These are phyloP conservation scores for Agonopterix heracliana DNA, from an alignment of 2,888 invertebrate genomes.

Conservation along the genomic window DNA sequence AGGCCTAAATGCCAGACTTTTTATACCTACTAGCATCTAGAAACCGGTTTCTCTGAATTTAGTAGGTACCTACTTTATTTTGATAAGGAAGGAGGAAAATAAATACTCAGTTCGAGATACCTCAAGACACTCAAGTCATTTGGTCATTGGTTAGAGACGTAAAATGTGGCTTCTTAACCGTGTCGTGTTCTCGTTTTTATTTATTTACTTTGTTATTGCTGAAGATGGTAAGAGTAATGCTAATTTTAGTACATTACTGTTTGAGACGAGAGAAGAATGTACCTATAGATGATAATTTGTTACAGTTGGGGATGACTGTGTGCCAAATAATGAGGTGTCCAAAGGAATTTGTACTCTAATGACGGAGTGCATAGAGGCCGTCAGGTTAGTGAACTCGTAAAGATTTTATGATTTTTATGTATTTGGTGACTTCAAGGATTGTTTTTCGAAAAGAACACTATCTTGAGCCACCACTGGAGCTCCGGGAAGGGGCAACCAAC, in stretches of 20 bases:
- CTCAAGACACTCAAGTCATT: neutral
- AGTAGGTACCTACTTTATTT: neutral
- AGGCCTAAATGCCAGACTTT: too few species aligned
- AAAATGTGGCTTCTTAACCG: neutral
- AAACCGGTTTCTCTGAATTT: too few species aligned
- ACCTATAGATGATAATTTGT: neutral
- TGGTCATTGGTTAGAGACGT: neutral
- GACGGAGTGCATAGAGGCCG: slow-evolving; percentile 42
- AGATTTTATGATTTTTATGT: too few species aligned
- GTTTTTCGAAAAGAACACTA: too few species aligned
- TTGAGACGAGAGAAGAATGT: too few species aligned
- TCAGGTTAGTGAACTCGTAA: slow-evolving; percentile 38
- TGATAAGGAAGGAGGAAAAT: slow-evolving; percentile 7
- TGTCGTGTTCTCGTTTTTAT: neutral
- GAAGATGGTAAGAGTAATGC: neutral
- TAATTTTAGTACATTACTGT: neutral
- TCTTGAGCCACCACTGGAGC: too few species aligned
- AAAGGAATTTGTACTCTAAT: slow-evolving; percentile 43
- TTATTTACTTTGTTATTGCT: neutral
- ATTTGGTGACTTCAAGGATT: too few species aligned
- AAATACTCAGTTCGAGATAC: neutral
- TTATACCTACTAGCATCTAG: too few species aligned
- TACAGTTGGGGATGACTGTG: slow-evolving; percentile 53
- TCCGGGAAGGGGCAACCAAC: too few species aligned
- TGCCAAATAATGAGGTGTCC: slow-evolving; percentile 27